Conservation (phyloP, 2,888 invertebrate genomes). For the Callinectes sapidus region DNA sequence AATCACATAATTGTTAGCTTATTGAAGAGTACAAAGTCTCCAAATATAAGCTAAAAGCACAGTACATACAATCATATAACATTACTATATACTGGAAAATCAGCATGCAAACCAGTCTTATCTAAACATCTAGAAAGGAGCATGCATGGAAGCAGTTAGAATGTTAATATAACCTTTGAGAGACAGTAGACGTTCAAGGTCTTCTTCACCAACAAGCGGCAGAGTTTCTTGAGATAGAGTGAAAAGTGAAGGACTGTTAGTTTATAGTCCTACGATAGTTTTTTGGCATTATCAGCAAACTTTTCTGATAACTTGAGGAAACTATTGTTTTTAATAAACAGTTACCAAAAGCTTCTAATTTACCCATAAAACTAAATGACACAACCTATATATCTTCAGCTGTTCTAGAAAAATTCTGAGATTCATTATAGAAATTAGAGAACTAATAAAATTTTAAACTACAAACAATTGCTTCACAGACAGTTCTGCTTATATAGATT, state of each 20-base stretch:
- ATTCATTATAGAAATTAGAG: neutral
- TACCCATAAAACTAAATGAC: neutral
- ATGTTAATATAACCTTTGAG: constrained; percentile 48
- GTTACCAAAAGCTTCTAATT: neutral
- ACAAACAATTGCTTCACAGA: neutral
- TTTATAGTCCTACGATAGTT: neutral
- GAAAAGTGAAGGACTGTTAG: neutral
- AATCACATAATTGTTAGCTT: neutral
- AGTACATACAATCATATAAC: neutral
- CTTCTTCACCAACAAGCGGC: constrained; percentile 60
- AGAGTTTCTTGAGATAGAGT: constrained; percentile 54
- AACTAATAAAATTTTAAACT: neutral
- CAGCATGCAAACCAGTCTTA: neutral
- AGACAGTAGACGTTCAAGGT: constrained; percentile 47
- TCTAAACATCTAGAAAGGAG: neutral
- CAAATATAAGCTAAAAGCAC: neutral
- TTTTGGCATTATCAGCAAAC: neutral
- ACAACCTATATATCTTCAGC: neutral
- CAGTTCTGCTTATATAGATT: neutral
- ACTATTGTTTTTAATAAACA: neutral
- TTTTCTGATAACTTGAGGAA: neutral
- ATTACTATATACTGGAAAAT: neutral
- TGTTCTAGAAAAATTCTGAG: neutral
- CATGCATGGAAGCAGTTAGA: neutral
- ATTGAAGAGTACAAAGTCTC: neutral